Base-by-base conservation (phyloP, 2,888 invertebrate genomes). In the Eilema griseolum region DNA sequence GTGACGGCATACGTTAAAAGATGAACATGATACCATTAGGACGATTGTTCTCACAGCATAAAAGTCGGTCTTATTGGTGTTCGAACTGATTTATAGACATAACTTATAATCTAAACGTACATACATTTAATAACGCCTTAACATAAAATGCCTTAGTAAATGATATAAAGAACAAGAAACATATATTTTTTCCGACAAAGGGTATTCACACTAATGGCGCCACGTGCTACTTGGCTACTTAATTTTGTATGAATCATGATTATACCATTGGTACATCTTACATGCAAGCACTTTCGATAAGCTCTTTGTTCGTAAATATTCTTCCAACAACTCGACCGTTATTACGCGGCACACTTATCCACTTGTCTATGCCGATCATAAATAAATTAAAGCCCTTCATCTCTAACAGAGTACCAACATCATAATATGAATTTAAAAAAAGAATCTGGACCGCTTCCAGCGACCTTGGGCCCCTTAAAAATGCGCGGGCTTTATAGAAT, bases 391-490 rank as follows among this genome's bases (percentile, higher is more conserved):
- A 85, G 84, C 87, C 87, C 88, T 88, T 87, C 85, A 81, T 80
- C 78, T 77, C 79, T 73, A 74, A 78, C 59, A 75, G 71, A 80
- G 81, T 85, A 83, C 83, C 76, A 81, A 87, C 85, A 86, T 82
- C 85, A 79, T 80, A 83, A 78, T 71, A 81, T 79, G 83, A 88
- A 89, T 85, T 87, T 85, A 85, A 85, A 88, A 85, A 85, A 84
- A 84, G 77, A 88, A 89, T 89, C 89, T 95, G 94, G 94, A 94
- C 87, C 91, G 83, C 76, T 88, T 94, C 93, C 94, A 95, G 91
- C 93, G 93, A 93, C 95, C 95, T 95, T 95, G 95, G 87, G 88
- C 90, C 86, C 84, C 87, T 90, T 66, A 90, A 87, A 88, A 86
- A 90, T 89, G 88, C 84, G 87, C 87, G 88, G 83, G 88, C 79